Evolutionary conservation across 2,113 vertebrate species (phyloP).

Genomic region (Piaya cayana): DNA sequence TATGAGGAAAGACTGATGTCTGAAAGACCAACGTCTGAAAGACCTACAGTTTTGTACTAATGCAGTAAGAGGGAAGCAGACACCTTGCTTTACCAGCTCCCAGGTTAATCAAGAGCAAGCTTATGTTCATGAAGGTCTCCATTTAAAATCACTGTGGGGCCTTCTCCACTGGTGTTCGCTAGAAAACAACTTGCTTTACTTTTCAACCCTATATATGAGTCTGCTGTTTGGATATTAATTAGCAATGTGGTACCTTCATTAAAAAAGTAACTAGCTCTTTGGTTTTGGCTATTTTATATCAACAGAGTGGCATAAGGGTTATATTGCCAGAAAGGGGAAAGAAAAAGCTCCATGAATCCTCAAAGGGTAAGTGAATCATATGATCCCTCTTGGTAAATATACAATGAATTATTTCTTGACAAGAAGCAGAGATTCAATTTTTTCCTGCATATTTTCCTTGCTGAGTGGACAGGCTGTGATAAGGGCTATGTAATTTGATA

Average conservation of each 20-base stretch:
- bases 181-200: neutral
- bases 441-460: neutral
- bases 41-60: neutral
- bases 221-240: neutral
- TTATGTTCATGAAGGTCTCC: neutral
- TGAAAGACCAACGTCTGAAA: too few relatives aligned
- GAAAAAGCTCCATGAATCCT: neutral
- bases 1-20: too few relatives aligned
- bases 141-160: neutral
- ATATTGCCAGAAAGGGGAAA: neutral
- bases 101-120: neutral
- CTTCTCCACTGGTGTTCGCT: neutral
- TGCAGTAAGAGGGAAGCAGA: neutral
- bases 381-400: neutral
- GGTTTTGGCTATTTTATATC: neutral
- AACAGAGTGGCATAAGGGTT: neutral
- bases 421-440: neutral
- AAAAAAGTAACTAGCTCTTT: neutral
- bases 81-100: neutral
- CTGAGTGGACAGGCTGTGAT: neutral
- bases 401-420: neutral
- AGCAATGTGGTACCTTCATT: neutral
- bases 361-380: neutral
- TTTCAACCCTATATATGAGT: neutral
- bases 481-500: neutral